Percentiles rank a stretch among this genome's conserved stretches.
phyloP scores from a whole-genome alignment of 1,140 invertebrate species.

The Cataglyphis hispanica region DNA sequence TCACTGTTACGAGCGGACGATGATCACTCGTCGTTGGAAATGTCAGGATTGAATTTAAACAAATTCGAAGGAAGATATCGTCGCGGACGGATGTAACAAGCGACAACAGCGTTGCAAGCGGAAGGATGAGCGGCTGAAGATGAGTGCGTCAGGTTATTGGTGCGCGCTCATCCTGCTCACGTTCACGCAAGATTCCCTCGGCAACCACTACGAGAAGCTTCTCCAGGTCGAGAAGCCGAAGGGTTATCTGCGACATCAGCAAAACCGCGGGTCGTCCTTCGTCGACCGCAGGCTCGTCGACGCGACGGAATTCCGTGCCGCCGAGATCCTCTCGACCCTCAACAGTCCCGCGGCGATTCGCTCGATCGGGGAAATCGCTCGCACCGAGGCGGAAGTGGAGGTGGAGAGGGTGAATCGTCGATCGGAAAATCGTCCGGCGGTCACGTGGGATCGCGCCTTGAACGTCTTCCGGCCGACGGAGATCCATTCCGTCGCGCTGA shows the following conservation, averaged over 20 bases:
- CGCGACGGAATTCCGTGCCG: constrained; percentile 23
- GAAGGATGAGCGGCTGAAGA: constrained; percentile 66
- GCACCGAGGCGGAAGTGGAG: not conserved
- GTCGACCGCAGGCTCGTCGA: constrained; percentile 80
- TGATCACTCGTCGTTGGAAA: not conserved
- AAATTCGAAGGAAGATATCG: not conserved
- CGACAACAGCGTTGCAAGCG: constrained; percentile 21
- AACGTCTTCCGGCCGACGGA: constrained; percentile 21
- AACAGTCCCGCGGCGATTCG: not conserved
- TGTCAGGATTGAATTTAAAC: constrained; percentile 42
- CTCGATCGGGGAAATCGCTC: constrained; percentile 27
- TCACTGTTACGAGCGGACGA: not conserved
- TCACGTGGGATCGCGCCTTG: constrained; percentile 1
- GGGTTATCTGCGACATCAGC: constrained; percentile 80
- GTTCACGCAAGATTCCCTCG: constrained; percentile 58
- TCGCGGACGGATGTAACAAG: constrained; percentile 32
- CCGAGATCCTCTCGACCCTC: constrained; percentile 27
- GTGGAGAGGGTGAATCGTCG: not conserved
- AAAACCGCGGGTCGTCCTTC: constrained; percentile 78
- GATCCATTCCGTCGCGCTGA: constrained; percentile 10
- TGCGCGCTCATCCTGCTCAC: constrained; percentile 64
- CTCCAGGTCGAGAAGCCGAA: constrained; percentile 76
- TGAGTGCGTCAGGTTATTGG: constrained; percentile 64
- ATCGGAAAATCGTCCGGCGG: not conserved
- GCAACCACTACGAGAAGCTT: constrained; percentile 58